Evolutionary conservation across 2,888 invertebrate species (phyloP).

Genomic region (Syrphus vitripennis): DNA sequence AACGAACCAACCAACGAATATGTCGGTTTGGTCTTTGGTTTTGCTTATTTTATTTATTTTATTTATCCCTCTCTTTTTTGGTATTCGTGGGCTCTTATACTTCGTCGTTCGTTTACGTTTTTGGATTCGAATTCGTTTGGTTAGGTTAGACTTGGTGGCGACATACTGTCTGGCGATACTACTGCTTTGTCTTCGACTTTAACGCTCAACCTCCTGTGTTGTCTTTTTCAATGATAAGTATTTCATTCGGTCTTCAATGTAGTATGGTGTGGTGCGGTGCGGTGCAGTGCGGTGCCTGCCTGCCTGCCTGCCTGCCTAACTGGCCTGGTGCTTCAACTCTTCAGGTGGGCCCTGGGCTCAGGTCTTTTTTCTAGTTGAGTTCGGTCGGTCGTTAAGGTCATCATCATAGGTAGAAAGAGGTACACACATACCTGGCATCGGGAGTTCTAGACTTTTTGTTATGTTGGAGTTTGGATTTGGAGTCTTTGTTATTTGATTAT

Average conservation of each 20-base stretch:
- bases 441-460: background rate
- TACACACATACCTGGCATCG: slow-evolving; percentile 14
- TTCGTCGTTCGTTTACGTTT: slow-evolving; percentile 62
- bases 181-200: slow-evolving; percentile 64
- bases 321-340: slow-evolving; percentile 4
- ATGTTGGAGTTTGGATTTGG: slow-evolving; percentile 9
- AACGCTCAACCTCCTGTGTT: slow-evolving; percentile 30
- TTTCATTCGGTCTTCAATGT: slow-evolving; percentile 18
- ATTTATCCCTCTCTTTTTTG: slow-evolving; percentile 43
- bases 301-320: too few species aligned
- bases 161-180: slow-evolving; percentile 70
- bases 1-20: too few species aligned
- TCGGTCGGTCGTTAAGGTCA: slow-evolving; percentile 60
- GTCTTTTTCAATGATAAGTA: slow-evolving; percentile 59
- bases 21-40: slow-evolving; percentile 14
- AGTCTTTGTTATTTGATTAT: slow-evolving; percentile 57
- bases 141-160: slow-evolving; percentile 56
- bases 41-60: slow-evolving; percentile 53
- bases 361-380: slow-evolving; percentile 33
- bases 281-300: slow-evolving; percentile 7
- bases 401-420: background rate
- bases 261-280: background rate
- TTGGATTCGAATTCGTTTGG: slow-evolving; percentile 63
- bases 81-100: slow-evolving; percentile 55
- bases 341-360: slow-evolving; percentile 57